Conservation (phyloP, 2,797 vertebrate genomes). For the Microcaecilia unicolor region DNA sequence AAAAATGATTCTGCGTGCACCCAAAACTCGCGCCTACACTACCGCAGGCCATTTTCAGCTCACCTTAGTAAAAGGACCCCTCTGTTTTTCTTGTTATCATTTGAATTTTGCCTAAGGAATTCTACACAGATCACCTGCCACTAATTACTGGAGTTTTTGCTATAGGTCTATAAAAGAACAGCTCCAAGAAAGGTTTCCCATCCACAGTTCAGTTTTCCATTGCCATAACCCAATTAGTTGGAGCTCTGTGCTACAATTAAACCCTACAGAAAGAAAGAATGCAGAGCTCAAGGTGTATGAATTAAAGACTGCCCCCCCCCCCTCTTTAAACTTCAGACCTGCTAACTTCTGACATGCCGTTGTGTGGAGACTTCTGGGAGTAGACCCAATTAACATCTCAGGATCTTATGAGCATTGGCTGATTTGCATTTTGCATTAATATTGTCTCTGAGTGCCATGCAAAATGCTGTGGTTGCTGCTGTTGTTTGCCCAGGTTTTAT, state of each 20-base stretch:
- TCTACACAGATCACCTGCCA: constrained; percentile 63
- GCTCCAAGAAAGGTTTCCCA: constrained; percentile 54
- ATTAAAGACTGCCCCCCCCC: constrained; percentile 53
- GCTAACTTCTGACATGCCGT: constrained; percentile 75
- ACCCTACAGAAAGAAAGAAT: constrained; percentile 64
- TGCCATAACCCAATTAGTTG: constrained; percentile 73
- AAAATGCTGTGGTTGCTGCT: constrained; percentile 65
- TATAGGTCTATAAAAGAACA: constrained; percentile 59
- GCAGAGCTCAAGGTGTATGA: constrained; percentile 73
- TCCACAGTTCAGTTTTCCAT: constrained; percentile 67
- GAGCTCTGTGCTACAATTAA: constrained; percentile 74
- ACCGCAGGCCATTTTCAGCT: no score
- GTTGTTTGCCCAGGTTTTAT: constrained; percentile 63
- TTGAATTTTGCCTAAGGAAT: constrained; percentile 46
- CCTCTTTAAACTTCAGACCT: constrained; percentile 75
- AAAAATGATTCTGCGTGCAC: no score
- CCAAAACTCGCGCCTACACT: no score
- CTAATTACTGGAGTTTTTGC: constrained; percentile 58
- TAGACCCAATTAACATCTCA: constrained; percentile 74
- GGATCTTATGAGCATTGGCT: constrained; percentile 74
- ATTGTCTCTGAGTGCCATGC: constrained; percentile 69
- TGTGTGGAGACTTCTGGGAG: constrained; percentile 70
- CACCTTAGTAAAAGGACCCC: no score
- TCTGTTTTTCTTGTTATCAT: no score
- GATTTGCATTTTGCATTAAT: constrained; percentile 75